Percentiles rank a stretch among this genome's conserved stretches.
Evolutionary conservation across 1,140 invertebrate genomes (phyloP).

Genomic region (Pseudoatta argentina): DNA sequence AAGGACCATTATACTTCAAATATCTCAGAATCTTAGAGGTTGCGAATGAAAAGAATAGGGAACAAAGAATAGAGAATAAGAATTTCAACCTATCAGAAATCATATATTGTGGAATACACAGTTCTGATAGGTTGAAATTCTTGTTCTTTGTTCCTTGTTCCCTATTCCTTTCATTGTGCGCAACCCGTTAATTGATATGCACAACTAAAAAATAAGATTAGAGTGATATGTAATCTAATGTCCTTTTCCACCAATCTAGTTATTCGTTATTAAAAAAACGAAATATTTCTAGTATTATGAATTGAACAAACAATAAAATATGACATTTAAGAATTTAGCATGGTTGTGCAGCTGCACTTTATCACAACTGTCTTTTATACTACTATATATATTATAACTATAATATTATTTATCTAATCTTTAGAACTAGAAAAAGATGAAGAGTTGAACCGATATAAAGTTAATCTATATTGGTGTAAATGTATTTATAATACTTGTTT

Average conservation of each 20-base stretch:
- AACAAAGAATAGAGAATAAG: too few relatives aligned
- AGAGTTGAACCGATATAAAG: too few relatives aligned
- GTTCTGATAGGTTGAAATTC: too few relatives aligned
- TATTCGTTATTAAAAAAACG: conserved; percentile 36
- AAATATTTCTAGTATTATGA: conserved; percentile 20
- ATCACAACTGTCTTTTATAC: conserved; percentile 53
- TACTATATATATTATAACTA: conserved; percentile 62
- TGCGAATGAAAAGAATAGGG: too few relatives aligned
- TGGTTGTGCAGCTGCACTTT: conserved; percentile 15
- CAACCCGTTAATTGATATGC: background rate
- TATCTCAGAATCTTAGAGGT: background rate
- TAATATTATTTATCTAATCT: background rate
- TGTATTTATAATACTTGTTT: background rate
- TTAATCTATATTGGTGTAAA: background rate
- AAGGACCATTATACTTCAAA: background rate
- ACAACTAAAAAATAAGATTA: background rate
- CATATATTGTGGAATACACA: too few relatives aligned
- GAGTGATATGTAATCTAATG: too few relatives aligned
- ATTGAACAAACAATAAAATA: conserved; percentile 23
- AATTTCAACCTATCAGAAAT: too few relatives aligned
- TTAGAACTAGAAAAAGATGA: background rate
- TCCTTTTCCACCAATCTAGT: too few relatives aligned
- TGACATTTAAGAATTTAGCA: conserved; percentile 53
- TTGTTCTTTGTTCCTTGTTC: too few relatives aligned
- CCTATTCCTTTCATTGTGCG: too few relatives aligned